Percentiles rank a stretch among this genome's conserved stretches.
phyloP scores from a whole-genome alignment of 2,797 vertebrate genomes.

The Gadopsis bispinosus region DNA sequence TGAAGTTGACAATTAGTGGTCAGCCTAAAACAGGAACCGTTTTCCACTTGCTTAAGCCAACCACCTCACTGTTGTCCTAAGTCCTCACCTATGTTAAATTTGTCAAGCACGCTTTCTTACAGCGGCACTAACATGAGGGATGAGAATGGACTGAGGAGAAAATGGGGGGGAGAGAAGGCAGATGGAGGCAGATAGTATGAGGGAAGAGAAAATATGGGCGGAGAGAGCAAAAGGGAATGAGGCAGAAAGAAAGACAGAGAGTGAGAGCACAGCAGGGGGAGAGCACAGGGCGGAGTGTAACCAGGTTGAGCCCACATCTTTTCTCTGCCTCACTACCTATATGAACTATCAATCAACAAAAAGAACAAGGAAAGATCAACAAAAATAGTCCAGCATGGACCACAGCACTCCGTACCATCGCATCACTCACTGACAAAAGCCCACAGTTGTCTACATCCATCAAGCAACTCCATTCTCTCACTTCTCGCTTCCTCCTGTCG shows the following conservation, averaged over 20 bases:
- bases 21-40: slow-evolving; percentile 33
- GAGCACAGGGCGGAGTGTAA: slow-evolving; percentile 48
- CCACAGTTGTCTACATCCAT: slow-evolving; percentile 65
- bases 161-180: slow-evolving; percentile 27
- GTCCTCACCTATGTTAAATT: slow-evolving; percentile 34
- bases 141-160: slow-evolving; percentile 13
- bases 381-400: slow-evolving; percentile 71
- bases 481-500: slow-evolving; percentile 65
- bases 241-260: slow-evolving; percentile 64
- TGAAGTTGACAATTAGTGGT: slow-evolving; percentile 56
- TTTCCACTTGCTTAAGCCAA: slow-evolving; percentile 44
- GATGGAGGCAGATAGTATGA: slow-evolving; percentile 31
- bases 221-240: slow-evolving; percentile 64
- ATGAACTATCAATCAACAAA: slow-evolving; percentile 76
- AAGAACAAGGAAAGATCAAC: slow-evolving; percentile 79
- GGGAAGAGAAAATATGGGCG: slow-evolving; percentile 51
- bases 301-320: slow-evolving; percentile 71
- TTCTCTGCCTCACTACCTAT: slow-evolving; percentile 73
- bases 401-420: slow-evolving; percentile 47
- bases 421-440: slow-evolving; percentile 75
- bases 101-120: slow-evolving; percentile 9
- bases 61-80: slow-evolving; percentile 22
- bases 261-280: slow-evolving; percentile 55
- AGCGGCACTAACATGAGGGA: slow-evolving; percentile 2
- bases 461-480: slow-evolving; percentile 65